These are phyloP conservation scores for Heliconius melpomene DNA, from an alignment of 1,140 invertebrate species.

Conservation along the genomic window DNA sequence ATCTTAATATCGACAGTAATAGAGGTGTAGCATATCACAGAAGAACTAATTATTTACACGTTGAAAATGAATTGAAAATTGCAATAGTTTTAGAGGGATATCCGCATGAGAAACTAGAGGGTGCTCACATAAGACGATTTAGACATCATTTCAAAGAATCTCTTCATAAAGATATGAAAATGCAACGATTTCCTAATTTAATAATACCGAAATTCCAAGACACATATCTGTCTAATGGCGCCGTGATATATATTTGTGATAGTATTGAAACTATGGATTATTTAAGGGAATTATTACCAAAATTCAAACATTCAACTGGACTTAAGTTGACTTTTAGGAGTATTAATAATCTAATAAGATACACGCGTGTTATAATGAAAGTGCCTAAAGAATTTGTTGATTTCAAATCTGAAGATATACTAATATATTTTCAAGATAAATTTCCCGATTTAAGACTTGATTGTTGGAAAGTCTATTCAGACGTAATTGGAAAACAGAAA, in stretches of 20 bases:
- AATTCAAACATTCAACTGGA: constrained; percentile 64
- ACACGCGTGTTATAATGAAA: constrained; percentile 65
- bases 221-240: constrained; percentile 69
- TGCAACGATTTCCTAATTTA: constrained; percentile 58
- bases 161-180: constrained; percentile 67
- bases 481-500: constrained; percentile 69
- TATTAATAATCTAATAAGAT: constrained; percentile 62
- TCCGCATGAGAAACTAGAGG: constrained; percentile 68
- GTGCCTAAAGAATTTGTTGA: constrained; percentile 61
- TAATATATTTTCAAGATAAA: constrained; percentile 50
- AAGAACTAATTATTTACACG: constrained; percentile 70
- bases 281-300: constrained; percentile 61
- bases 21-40: constrained; percentile 70
- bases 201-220: constrained; percentile 72
- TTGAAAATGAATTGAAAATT: constrained; percentile 68
- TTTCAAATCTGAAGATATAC: constrained; percentile 59
- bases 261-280: constrained; percentile 74
- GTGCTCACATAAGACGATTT: constrained; percentile 61
- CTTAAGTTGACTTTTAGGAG: constrained; percentile 65
- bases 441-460: constrained; percentile 64
- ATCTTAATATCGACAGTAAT: constrained; percentile 66
- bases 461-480: constrained; percentile 72
- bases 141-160: constrained; percentile 70
- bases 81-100: constrained; percentile 69
- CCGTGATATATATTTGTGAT: constrained; percentile 74